These are phyloP conservation scores for Eleutherodactylus coqui DNA, from an alignment of 2,797 vertebrate species.

Conservation along the genomic window DNA sequence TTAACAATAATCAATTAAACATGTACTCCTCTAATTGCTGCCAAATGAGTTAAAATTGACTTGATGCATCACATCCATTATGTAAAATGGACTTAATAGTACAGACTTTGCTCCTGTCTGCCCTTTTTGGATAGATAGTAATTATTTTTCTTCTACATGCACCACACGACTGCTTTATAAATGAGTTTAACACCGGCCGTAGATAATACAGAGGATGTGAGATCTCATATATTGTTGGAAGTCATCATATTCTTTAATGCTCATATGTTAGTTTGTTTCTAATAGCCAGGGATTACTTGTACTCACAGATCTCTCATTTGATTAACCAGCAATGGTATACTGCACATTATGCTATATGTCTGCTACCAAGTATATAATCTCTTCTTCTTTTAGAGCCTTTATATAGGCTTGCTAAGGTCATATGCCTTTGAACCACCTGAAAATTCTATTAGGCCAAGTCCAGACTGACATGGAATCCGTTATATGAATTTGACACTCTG, in stretches of 20 bases:
- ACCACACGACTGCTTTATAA: not conserved
- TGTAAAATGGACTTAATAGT: constrained; percentile 45
- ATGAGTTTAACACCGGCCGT: not conserved
- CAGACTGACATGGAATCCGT: not conserved
- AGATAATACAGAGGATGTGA: not conserved
- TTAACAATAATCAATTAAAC: constrained; percentile 60
- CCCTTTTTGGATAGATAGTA: not conserved
- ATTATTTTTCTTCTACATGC: constrained; percentile 1
- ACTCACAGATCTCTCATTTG: not conserved
- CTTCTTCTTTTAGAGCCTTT: not conserved
- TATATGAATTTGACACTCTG: not conserved
- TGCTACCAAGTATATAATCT: not conserved
- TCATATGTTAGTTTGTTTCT: not conserved
- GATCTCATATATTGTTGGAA: not conserved
- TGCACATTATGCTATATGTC: not conserved
- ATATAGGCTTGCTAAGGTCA: not conserved
- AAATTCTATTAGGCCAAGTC: not conserved
- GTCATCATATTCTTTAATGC: not conserved
- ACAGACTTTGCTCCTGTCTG: not conserved
- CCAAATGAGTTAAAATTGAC: constrained; percentile 60
- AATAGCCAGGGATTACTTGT: not conserved
- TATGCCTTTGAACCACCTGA: not conserved
- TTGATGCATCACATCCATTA: constrained; percentile 30
- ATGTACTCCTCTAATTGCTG: constrained; percentile 55
- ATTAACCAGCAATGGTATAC: not conserved